Conservation (phyloP, 2,888 invertebrate species). For the Drosophila affinis region DNA sequence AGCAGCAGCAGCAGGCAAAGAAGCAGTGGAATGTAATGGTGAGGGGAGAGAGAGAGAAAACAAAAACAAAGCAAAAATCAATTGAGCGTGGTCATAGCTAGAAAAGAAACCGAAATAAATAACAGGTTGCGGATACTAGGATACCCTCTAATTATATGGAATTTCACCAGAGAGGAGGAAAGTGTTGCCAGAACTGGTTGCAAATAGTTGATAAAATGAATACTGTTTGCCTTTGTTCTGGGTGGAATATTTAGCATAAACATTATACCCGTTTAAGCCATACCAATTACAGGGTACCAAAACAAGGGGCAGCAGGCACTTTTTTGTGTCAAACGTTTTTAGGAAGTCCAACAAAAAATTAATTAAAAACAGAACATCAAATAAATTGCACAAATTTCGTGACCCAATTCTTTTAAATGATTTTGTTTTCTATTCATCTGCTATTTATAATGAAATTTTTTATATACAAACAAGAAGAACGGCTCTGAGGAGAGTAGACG, state of each 20-base stretch:
- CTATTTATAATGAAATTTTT: slow-evolving; percentile 63
- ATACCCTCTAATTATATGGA: slow-evolving; percentile 1
- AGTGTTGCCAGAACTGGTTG: neutral
- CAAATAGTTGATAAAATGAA: neutral
- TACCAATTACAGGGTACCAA: neutral
- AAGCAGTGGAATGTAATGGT: neutral
- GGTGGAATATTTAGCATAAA: neutral
- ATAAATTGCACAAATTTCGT: slow-evolving; percentile 72
- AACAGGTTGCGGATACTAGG: neutral
- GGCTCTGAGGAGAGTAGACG: neutral
- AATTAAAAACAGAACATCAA: slow-evolving; percentile 73
- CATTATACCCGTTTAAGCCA: neutral
- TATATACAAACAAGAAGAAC: slow-evolving; percentile 26
- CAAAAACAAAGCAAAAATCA: slow-evolving; percentile 44
- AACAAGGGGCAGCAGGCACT: slow-evolving; percentile 23
- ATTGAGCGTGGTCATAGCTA: slow-evolving; percentile 74
- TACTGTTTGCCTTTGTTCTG: neutral
- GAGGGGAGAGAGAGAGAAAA: slow-evolving; percentile 18
- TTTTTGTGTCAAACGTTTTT: slow-evolving; percentile 49
- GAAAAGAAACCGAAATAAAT: slow-evolving; percentile 17
- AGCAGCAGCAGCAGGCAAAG: neutral
- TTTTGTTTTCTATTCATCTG: slow-evolving; percentile 55
- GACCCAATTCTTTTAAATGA: slow-evolving; percentile 65
- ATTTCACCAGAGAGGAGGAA: neutral
- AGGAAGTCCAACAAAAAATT: slow-evolving; percentile 62